A percentile compares a stretch with the other conserved stretches of the same genome.
phyloP scores from a whole-genome alignment of 2,888 invertebrate species.

The Polydrusus cervinus region DNA sequence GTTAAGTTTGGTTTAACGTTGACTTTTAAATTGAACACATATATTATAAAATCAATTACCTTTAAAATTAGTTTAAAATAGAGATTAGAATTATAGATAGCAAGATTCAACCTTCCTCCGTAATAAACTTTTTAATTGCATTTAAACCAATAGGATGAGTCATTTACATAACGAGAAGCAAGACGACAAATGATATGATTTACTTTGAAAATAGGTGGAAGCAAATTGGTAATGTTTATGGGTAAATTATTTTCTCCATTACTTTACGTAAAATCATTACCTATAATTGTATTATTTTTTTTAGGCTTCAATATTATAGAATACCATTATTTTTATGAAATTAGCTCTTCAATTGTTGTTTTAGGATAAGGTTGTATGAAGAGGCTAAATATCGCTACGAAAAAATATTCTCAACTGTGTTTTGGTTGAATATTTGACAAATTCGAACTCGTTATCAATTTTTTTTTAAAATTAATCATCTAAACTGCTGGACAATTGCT shows the following conservation, averaged over 20 bases:
- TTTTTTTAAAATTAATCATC: no score
- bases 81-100: constrained; percentile 18
- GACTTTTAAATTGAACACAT: background rate
- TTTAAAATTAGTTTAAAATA: constrained; percentile 16
- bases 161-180: constrained; percentile 4
- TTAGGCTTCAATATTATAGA: no score
- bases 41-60: constrained; percentile 28
- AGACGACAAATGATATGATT: constrained; percentile 1
- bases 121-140: constrained; percentile 23
- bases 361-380: no score
- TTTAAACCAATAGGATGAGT: background rate
- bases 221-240: background rate
- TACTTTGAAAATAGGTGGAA: background rate
- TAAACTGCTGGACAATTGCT: no score
- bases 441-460: no score
- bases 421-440: no score
- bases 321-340: no score
- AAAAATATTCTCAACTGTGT: no score
- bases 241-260: background rate
- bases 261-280: no score
- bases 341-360: no score
- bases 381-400: no score
- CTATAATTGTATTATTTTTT: no score
- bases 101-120: background rate
- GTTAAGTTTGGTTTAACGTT: background rate